These are phyloP conservation scores for Drosophila nikananu DNA, from an alignment of 1,140 invertebrate genomes.

Conservation along the genomic window DNA sequence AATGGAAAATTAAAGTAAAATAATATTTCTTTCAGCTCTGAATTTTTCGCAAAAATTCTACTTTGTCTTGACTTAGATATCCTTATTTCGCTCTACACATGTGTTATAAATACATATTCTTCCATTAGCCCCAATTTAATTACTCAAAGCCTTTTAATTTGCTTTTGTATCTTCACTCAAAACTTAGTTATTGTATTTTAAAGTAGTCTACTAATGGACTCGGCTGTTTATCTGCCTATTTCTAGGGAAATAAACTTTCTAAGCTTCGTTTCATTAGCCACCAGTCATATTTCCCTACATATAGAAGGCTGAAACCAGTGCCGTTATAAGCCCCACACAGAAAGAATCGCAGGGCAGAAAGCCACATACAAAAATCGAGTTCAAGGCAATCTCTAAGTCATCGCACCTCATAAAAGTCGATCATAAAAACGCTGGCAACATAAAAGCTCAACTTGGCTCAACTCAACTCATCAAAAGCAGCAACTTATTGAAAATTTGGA, in stretches of 20 bases:
- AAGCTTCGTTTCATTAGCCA: constrained; percentile 47
- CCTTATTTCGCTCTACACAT: too few species aligned
- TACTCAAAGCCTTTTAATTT: not conserved
- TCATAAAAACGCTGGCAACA: constrained; percentile 62
- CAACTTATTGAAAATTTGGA: constrained; percentile 62
- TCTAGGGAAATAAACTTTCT: constrained; percentile 51
- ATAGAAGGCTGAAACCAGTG: constrained; percentile 51
- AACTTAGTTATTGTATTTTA: not conserved
- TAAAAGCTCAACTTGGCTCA: constrained; percentile 67
- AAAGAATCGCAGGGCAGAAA: constrained; percentile 7
- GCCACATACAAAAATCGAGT: constrained; percentile 51
- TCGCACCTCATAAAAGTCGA: constrained; percentile 78
- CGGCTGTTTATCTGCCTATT: constrained; percentile 4
- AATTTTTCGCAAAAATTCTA: not conserved
- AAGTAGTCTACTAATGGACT: constrained; percentile 27
- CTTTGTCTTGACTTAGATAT: not conserved
- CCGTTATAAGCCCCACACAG: constrained; percentile 60
- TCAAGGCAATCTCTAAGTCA: constrained; percentile 82
- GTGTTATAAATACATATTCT: not conserved
- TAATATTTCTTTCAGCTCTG: not conserved
- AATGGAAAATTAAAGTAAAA: too few species aligned
- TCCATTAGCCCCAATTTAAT: not conserved
- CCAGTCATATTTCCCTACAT: constrained; percentile 62
- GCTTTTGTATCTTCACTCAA: not conserved
- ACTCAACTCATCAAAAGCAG: constrained; percentile 59